Percentiles rank a stretch among this genome's conserved stretches.
Evolutionary conservation across 2,797 vertebrate genomes (phyloP).

Genomic region (Danio choprae): DNA sequence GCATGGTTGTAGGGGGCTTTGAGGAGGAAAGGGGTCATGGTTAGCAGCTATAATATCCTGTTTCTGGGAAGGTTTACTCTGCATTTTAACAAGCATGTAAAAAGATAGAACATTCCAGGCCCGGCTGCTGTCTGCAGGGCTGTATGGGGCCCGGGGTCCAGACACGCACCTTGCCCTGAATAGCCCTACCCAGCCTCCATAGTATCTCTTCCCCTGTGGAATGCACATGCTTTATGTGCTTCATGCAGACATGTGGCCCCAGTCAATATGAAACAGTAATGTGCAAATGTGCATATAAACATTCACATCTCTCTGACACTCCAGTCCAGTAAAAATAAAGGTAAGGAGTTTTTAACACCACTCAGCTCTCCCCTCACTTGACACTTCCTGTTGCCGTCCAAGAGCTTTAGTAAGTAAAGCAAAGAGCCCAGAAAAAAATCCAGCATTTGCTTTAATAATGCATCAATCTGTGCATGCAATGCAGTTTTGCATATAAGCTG

Average conservation of each 20-base stretch:
- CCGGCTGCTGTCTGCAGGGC: constrained; percentile 75
- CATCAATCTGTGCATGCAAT: constrained; percentile 61
- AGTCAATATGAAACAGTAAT: constrained; percentile 46
- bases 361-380: constrained; percentile 44
- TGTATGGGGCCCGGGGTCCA: constrained; percentile 64
- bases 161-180: constrained; percentile 67
- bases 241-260: constrained; percentile 35
- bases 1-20: constrained; percentile 64
- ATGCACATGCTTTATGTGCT: constrained; percentile 49
- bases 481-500: constrained; percentile 58
- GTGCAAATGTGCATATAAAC: constrained; percentile 20
- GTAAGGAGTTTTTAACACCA: constrained; percentile 44
- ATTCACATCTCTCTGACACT: constrained; percentile 46
- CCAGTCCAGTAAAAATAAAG: constrained; percentile 48
- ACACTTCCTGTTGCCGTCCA: constrained; percentile 56
- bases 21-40: constrained; percentile 65
- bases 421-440: constrained; percentile 59
- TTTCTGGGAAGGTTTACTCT: constrained; percentile 81
- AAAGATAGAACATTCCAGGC: constrained; percentile 79
- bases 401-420: constrained; percentile 53
- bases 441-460: constrained; percentile 61
- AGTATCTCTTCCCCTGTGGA: constrained; percentile 69
- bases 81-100: constrained; percentile 83
- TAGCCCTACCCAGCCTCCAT: constrained; percentile 70
- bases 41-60: constrained; percentile 83